Base-by-base conservation (phyloP, 2,113 vertebrate genomes). In the Origma solitaria region DNA sequence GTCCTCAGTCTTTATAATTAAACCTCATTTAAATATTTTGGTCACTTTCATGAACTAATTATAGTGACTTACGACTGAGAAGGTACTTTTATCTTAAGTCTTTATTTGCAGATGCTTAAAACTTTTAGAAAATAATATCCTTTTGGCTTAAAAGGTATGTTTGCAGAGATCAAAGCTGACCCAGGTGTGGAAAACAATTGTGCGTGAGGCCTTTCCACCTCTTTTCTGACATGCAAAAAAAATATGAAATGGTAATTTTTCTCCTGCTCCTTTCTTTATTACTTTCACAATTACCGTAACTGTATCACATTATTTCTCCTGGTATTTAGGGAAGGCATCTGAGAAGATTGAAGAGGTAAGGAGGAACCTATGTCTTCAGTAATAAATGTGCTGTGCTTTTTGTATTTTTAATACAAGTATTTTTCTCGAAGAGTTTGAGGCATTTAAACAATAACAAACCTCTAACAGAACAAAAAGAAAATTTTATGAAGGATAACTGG, bases 11-110 rank as follows among this genome's bases (percentile, higher is more conserved):
- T 94, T 87, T 86, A 62, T 81, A 93, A 92, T 94, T 93, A 94
- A 95, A 85, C 9, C 19, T 87, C 20, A 87, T 95, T 93, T 94
- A 94, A 95, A 86, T 95, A 93, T 83, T 95, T 95, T 83, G 81
- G 83, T 70, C 90, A 94, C 61, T 90, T 93, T 58, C 35, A 61
- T 87, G 77, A 93, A 75, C 47, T 95, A 95, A 82, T 95, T 92
- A 81, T 33, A 88, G 35, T 95, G 60, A 89, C 58, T 96, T 90
- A 81, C 0, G 2, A n/a, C 51, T 66, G 54, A 87, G 71, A 88
- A 77, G 18, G 44, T 86, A 75, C 40, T 95, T 96, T 92, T 38
- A 61, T 84, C 37, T 78, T 61, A 86, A 88, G n/a, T 15, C 9
- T 90, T 31, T 92, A 40, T 82, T 86, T 95, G 58, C 40, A 81